Evolutionary conservation across 2,888 invertebrate species (phyloP).

Genomic region (Hemaris fuciformis): DNA sequence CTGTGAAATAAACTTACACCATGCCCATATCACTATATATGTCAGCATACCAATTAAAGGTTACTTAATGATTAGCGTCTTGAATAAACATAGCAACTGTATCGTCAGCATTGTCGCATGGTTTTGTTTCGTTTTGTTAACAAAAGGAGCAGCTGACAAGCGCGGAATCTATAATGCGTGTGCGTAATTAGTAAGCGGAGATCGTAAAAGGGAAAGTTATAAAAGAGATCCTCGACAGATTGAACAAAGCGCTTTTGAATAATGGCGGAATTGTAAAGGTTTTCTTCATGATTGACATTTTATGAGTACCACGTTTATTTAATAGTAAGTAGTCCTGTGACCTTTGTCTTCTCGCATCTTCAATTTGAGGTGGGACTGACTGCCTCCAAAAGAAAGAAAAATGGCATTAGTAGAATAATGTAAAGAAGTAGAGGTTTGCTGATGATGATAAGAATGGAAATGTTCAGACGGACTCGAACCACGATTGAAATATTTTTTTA

Average conservation of each 20-base stretch:
- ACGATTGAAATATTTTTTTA: too few relatives aligned
- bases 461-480: too few relatives aligned
- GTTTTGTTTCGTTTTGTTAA: background rate
- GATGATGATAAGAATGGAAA: too few relatives aligned
- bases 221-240: background rate
- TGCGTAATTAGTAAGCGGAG: slow-evolving; percentile 6
- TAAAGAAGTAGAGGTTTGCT: too few relatives aligned
- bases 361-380: too few relatives aligned
- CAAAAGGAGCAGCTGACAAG: background rate
- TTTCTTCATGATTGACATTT: background rate
- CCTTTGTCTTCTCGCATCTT: too few relatives aligned
- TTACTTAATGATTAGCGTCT: background rate
- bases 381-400: too few relatives aligned
- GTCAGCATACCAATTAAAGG: background rate
- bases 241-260: background rate
- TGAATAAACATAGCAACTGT: background rate
- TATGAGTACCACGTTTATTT: background rate
- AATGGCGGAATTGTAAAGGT: background rate
- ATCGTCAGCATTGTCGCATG: background rate
- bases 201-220: slow-evolving; percentile 4
- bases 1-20: background rate
- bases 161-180: background rate
- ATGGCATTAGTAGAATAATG: too few relatives aligned
- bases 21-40: background rate
- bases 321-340: background rate